Conservation (phyloP, 2,888 invertebrate genomes). For the Ectemnius cavifrons region DNA sequence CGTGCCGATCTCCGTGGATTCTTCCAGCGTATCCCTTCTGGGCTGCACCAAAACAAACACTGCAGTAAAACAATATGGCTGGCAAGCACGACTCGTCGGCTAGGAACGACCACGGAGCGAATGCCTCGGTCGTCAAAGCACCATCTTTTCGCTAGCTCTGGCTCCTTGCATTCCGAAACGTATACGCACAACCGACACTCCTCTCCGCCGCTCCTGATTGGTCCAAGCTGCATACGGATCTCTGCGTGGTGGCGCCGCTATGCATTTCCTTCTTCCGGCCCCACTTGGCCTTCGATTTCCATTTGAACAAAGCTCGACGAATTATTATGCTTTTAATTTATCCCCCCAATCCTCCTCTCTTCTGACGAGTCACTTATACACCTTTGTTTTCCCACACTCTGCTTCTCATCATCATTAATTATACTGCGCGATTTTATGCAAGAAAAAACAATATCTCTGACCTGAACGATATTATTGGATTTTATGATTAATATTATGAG, state of each 20-base stretch:
- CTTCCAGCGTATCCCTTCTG: constrained; percentile 35
- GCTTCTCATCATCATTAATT: too few species aligned
- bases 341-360: too few species aligned
- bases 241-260: constrained; percentile 32
- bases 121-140: constrained; percentile 60
- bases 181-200: constrained; percentile 42
- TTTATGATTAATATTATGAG: too few species aligned
- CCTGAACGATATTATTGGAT: too few species aligned
- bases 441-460: too few species aligned
- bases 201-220: constrained; percentile 15
- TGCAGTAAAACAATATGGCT: constrained; percentile 75
- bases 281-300: too few species aligned
- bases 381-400: too few species aligned
- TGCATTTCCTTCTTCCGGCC: constrained; percentile 46
- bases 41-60: constrained; percentile 75
- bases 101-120: constrained; percentile 63
- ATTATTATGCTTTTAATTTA: background rate
- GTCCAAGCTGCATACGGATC: constrained; percentile 30
- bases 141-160: constrained; percentile 61
- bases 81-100: constrained; percentile 64
- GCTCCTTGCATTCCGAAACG: constrained; percentile 54
- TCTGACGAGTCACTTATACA: too few species aligned
- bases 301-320: too few species aligned
- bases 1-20: constrained; percentile 58
- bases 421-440: too few species aligned